Conservation (phyloP, 2,888 invertebrate genomes). For the Callyntrura sp. region DNA sequence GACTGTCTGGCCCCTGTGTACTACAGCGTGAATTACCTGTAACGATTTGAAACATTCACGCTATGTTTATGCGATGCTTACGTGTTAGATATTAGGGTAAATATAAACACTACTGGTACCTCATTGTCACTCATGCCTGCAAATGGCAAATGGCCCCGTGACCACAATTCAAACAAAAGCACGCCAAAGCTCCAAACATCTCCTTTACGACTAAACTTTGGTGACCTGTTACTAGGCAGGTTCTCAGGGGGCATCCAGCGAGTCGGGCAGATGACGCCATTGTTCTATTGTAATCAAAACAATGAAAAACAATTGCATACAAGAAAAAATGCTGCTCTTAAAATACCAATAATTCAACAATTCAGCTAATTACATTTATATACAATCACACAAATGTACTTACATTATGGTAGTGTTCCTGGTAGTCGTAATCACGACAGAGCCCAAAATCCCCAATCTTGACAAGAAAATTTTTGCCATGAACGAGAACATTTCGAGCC, state of each 20-base stretch:
- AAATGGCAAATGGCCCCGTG: slow-evolving; percentile 25
- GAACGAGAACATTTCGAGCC: slow-evolving; percentile 54
- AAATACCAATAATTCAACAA: no score
- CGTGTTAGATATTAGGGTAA: no score
- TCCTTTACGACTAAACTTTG: slow-evolving; percentile 45
- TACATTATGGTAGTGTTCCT: slow-evolving; percentile 4
- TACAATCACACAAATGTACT: neutral
- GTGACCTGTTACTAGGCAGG: neutral
- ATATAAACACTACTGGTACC: neutral
- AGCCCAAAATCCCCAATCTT: slow-evolving; percentile 70
- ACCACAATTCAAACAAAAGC: slow-evolving; percentile 61
- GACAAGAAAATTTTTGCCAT: slow-evolving; percentile 16
- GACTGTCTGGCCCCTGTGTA: neutral
- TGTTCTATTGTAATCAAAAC: neutral
- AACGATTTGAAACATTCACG: neutral
- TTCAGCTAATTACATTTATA: no score
- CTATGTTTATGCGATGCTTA: no score
- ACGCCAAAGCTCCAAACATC: slow-evolving; percentile 63
- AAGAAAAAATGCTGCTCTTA: no score
- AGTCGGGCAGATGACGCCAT: slow-evolving; percentile 13
- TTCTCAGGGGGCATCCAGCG: slow-evolving; percentile 68
- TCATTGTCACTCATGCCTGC: neutral
- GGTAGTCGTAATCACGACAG: neutral
- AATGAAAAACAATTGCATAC: neutral
- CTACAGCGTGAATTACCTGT: neutral